Conservation (phyloP, 2,888 invertebrate genomes). For the Sesia bembeciformis region DNA sequence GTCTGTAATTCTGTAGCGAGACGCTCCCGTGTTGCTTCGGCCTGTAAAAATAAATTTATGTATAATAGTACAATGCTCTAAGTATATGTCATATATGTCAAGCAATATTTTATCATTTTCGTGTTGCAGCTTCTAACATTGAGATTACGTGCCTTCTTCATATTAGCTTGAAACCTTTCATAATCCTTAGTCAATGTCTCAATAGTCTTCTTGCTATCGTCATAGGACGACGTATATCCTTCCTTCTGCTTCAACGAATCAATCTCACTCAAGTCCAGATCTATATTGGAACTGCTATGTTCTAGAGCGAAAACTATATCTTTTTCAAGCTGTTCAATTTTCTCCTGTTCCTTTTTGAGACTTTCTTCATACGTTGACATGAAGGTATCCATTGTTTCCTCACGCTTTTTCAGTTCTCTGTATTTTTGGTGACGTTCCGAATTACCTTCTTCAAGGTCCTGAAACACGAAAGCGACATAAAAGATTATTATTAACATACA, state of each 20-base stretch:
- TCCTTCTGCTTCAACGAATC: constrained; percentile 64
- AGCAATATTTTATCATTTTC: neutral
- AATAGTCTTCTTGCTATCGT: constrained; percentile 67
- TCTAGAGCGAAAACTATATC: constrained; percentile 78
- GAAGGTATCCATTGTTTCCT: constrained; percentile 87
- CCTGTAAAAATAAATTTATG: constrained; percentile 25
- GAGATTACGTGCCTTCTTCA: constrained; percentile 66
- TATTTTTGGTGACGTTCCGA: constrained; percentile 86
- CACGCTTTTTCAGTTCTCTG: constrained; percentile 84
- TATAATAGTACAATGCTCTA: neutral
- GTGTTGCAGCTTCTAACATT: neutral
- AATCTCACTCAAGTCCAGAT: constrained; percentile 75
- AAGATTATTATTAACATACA: neutral
- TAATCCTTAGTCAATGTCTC: constrained; percentile 59
- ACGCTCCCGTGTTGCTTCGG: constrained; percentile 59
- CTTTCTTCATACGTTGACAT: constrained; percentile 78
- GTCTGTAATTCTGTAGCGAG: constrained; percentile 76
- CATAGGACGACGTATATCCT: constrained; percentile 47
- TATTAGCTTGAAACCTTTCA: constrained; percentile 75
- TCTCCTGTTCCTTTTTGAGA: constrained; percentile 77
- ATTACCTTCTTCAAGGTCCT: constrained; percentile 80
- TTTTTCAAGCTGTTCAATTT: constrained; percentile 76
- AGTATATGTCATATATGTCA: neutral
- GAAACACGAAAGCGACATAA: constrained; percentile 4
- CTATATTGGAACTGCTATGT: constrained; percentile 77